phyloP scores from a whole-genome alignment of 2,797 vertebrate genomes.

The Sorex maritimensis region DNA sequence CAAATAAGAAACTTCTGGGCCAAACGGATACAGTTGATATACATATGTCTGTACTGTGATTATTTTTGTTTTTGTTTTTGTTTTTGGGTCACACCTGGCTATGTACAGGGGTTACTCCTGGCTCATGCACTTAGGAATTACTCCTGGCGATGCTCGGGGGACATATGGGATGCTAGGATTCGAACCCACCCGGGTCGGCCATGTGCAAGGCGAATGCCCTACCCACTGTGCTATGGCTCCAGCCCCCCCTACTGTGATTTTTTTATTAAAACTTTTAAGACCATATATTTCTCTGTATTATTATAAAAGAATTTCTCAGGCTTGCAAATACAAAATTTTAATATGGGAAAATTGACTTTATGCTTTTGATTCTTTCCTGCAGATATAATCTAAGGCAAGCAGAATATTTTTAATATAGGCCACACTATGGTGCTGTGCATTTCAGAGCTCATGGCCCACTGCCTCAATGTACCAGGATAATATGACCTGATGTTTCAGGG shows the following conservation, averaged over 20 bases:
- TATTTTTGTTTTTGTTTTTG: neutral
- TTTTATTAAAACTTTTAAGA: conserved; percentile 34
- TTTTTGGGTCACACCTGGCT: no score
- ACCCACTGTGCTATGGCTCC: no score
- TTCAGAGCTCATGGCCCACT: no score
- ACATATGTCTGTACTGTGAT: neutral
- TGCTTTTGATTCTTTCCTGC: neutral
- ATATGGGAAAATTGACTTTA: conserved; percentile 1
- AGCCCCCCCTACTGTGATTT: neutral
- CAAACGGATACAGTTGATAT: neutral
- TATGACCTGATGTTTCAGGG: no score
- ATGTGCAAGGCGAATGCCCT: no score
- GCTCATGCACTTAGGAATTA: no score
- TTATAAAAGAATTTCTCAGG: neutral
- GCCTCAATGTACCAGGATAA: no score
- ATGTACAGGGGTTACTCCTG: no score
- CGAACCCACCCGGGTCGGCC: no score
- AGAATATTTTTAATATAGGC: neutral
- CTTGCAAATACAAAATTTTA: conserved; percentile 13
- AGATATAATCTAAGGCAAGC: neutral
- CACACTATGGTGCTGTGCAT: no score
- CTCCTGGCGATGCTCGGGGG: no score
- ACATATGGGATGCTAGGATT: no score
- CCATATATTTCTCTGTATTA: conserved; percentile 18
- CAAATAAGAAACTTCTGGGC: neutral